A percentile compares a stretch with the other conserved stretches of the same genome.
These are phyloP conservation scores for Rhabdornis inornatus DNA, from an alignment of 2,113 vertebrate species.

Conservation along the genomic window DNA sequence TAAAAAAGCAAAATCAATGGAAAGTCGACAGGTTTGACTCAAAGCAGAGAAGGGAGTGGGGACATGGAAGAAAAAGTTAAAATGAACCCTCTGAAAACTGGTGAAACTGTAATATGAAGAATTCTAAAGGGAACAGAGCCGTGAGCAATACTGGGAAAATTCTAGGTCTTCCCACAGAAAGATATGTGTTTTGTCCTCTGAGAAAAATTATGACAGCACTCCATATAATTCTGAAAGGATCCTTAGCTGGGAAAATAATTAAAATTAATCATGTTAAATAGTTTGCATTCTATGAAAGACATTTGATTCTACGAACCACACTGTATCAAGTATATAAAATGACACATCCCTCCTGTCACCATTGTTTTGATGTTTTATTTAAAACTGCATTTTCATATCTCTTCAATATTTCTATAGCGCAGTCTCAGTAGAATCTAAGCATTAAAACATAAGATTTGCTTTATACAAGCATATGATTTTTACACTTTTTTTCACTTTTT, in stretches of 20 bases:
- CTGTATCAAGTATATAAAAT: background rate
- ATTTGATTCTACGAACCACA: background rate
- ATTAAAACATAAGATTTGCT: background rate
- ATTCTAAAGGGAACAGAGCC: background rate
- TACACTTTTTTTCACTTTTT: background rate
- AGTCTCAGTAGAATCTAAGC: background rate
- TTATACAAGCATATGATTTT: background rate
- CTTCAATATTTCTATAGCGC: background rate
- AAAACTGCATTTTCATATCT: background rate
- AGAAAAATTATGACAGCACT: background rate
- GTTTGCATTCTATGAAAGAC: background rate
- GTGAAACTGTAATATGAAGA: background rate
- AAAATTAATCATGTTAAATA: background rate
- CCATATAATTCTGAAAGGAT: background rate
- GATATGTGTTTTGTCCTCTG: background rate
- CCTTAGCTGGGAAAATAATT: background rate
- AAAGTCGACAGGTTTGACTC: background rate
- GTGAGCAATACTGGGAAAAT: background rate
- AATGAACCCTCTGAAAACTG: background rate
- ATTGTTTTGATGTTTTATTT: slow-evolving; percentile 35
- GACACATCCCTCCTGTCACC: background rate
- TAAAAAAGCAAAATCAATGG: background rate
- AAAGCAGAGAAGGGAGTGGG: background rate
- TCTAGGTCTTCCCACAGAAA: background rate
- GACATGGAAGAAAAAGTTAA: background rate